Evolutionary conservation across 2,797 vertebrate species (phyloP), one percentile per base, ranked within the genome.

Genomic region (Schizothorax lantsangensis): DNA sequence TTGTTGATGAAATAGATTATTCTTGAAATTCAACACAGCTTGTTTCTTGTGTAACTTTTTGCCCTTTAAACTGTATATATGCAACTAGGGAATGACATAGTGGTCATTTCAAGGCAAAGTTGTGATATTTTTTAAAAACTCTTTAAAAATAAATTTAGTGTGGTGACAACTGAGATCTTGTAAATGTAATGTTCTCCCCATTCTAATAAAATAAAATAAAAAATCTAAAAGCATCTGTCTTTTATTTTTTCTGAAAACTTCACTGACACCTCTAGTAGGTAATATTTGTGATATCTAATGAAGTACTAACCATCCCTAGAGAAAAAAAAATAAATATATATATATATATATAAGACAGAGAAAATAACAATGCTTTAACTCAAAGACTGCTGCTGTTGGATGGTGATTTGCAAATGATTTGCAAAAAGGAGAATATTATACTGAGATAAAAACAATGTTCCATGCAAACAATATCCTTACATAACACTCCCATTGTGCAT

Each of bases 401-500:
- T 6, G 62, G 26, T 64, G 59, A n/a, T n/a, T 59, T 62, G 59
- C n/a, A 64, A 14, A 43, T 74, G 7, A 33, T 75, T 75, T 33
- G 26, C 4, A 75, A 52, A 59, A 59, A n/a, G 9, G 3, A 77
- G 19, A 54, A 57, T 3, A 77, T 54, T 38, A 57, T 38, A 38
- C 33, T 38, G 6, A 78, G 21, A 33, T 11, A 78, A 78, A 78
- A 77, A 52, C 17, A 23, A 19, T 36, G 30, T 54, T 54, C 19
- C 17, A 74, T 2, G 40, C 9, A 45, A n/a, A 75, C 43, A 66
- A 75, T 64, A 19, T 66, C 19, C 71, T 33, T 49, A 75, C 40
- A 84, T 75, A 57, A 81, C 11, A 4, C 23, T 52, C 40, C 9
- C 54, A 79, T 40, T 84, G 47, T 80, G 40, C 14, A 23, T 84